A percentile compares a stretch with the other conserved stretches of the same genome.
Evolutionary conservation across 2,797 vertebrate genomes (phyloP).

Genomic region (Anableps anableps): DNA sequence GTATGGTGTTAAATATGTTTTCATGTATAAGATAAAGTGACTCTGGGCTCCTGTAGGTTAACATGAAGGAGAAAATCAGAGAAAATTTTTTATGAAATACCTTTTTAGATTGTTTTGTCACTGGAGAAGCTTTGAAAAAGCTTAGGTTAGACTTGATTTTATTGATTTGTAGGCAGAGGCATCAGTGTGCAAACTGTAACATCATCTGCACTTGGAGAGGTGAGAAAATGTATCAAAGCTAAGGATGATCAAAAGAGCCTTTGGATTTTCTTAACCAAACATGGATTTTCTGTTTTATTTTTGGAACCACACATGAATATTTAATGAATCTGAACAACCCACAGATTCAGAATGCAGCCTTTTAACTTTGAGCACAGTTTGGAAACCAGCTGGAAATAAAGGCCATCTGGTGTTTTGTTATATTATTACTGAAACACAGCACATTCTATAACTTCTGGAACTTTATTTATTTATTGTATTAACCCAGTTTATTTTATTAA

Average conservation of each 20-base stretch:
- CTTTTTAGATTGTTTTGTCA: neutral
- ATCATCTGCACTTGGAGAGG: slow-evolving; percentile 8
- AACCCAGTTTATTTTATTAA: neutral
- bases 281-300: slow-evolving; percentile 72
- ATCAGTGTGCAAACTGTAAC: neutral
- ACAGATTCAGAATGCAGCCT: slow-evolving; percentile 44
- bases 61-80: neutral
- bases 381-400: slow-evolving; percentile 67
- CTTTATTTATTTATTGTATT: neutral
- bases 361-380: slow-evolving; percentile 56
- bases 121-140: neutral
- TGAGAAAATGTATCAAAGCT: slow-evolving; percentile 31
- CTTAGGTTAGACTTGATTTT: neutral
- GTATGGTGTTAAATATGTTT: no score
- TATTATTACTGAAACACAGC: slow-evolving; percentile 6
- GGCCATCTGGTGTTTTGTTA: slow-evolving; percentile 28
- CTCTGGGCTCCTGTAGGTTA: neutral
- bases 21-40: neutral
- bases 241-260: slow-evolving; percentile 38
- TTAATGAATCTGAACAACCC: slow-evolving; percentile 71
- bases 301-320: slow-evolving; percentile 77
- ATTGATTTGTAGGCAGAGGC: neutral
- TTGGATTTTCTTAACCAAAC: slow-evolving; percentile 53
- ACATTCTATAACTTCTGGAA: neutral
- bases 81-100: neutral